These are phyloP conservation scores for Triplophysa rosa DNA, from an alignment of 2,113 vertebrate species.

Conservation along the genomic window DNA sequence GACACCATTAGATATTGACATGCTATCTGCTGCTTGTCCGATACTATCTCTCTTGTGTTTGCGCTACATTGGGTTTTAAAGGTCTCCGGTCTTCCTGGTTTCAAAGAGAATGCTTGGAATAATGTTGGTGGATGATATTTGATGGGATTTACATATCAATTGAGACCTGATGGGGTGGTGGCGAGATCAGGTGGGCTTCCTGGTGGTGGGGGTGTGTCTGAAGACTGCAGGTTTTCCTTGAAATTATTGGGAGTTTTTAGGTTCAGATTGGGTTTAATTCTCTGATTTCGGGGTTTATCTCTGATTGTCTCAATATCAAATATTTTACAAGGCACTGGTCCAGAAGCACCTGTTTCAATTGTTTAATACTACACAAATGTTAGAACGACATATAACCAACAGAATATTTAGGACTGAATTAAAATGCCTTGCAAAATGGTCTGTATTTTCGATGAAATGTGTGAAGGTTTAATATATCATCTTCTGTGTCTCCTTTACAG, in stretches of 20 bases:
- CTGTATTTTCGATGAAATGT: background rate
- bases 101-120: conserved; percentile 13
- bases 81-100: conserved; percentile 7
- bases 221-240: background rate
- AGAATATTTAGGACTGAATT: too few species aligned
- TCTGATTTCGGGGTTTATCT: background rate
- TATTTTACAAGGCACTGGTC: background rate
- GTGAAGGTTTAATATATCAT: background rate
- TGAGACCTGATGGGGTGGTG: background rate
- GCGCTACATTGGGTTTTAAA: background rate
- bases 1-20: background rate
- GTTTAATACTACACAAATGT: too few species aligned
- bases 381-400: too few species aligned
- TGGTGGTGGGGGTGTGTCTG: background rate
- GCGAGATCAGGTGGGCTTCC: background rate
- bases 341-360: too few species aligned
- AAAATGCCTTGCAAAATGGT: too few species aligned
- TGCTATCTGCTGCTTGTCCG: background rate
- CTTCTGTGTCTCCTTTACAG: conserved; percentile 39
- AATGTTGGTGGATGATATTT: conserved; percentile 18
- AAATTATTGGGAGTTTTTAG: background rate
- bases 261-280: background rate
- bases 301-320: background rate
- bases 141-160: conserved; percentile 56
- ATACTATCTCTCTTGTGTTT: background rate